Conservation (phyloP, 2,797 vertebrate species). For the Leuciscus waleckii region DNA sequence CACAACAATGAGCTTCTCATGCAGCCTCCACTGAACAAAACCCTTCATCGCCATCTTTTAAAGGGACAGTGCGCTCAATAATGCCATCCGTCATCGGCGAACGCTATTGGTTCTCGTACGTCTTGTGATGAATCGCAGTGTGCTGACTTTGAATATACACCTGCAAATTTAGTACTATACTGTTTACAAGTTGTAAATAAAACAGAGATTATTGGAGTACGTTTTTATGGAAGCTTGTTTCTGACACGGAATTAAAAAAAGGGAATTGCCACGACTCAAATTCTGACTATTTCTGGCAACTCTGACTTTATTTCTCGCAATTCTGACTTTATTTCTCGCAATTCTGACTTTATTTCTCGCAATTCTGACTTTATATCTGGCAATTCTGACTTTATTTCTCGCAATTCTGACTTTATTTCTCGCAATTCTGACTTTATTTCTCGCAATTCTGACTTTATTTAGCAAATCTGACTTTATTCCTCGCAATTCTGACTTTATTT, state of each 20-base stretch:
- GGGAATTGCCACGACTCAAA: not conserved
- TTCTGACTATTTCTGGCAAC: not conserved
- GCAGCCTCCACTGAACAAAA: constrained; percentile 10
- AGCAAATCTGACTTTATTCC: too few species aligned
- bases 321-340: too few species aligned
- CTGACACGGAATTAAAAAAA: not conserved
- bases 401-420: not conserved
- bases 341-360: rapidly evolving
- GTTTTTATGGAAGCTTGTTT: not conserved
- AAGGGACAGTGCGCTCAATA: not conserved
- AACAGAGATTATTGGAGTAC: not conserved
- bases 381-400: too few species aligned
- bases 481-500: too few species aligned
- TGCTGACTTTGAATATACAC: not conserved
- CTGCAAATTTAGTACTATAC: not conserved
- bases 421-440: not conserved
- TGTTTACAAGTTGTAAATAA: not conserved
- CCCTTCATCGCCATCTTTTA: not conserved
- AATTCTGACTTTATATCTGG: too few species aligned
- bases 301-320: too few species aligned
- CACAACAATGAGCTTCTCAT: constrained; percentile 56
- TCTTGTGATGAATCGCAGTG: not conserved
- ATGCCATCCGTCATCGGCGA: not conserved
- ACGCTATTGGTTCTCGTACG: not conserved
- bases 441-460: too few species aligned